Evolutionary conservation across 2,888 invertebrate genomes (phyloP), one percentile per base, ranked within the genome.

Genomic region (Temnothorax ravouxi): DNA sequence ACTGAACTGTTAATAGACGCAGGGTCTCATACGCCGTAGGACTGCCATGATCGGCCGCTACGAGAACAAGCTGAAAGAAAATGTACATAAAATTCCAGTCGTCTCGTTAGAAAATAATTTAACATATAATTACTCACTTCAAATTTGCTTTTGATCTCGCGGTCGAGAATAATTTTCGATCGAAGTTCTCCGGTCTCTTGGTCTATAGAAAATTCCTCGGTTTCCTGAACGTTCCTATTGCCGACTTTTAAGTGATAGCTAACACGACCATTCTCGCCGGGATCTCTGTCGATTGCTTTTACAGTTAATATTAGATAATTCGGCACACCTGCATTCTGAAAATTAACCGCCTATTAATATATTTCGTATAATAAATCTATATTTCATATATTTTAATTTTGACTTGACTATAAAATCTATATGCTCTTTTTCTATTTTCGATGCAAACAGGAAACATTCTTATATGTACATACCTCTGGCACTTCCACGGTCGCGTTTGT

Each of bases 161-260:
- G 96, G 93, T 99, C 98, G 72, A 98, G 95, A 91, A 97, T 97
- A 67, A 97, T 97, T 94, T 97, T 97, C 0, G 98, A 97, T 88
- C 97, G 96, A 21, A 99, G 95, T 91, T 98, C 98, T 0, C 99
- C 99, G 0, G 97, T 97, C 79, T 96, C 96, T 62, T 96, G 95
- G 94, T 98, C 96, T 54, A 99, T 97, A 44, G 96, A 96, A 94
- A 99, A 99, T 94, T 98, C 98, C 13, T 96, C 96, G 0, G 98
- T 98, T 94, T 97, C 97, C 86, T 97, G 97, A 0, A 97, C 96
- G 91, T 98, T 97, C 90, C 96, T 96, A 92, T 97, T 97, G 88
- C 96, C 96, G 59, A 97, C 96, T 95, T 98, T 98, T 84, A 98
- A 95, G 93, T 97, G 97, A 95, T 99, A 99, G 1, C 97, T 97